Evolutionary conservation across 2,113 vertebrate species (phyloP).

Genomic region (Pogonocichla stellata): DNA sequence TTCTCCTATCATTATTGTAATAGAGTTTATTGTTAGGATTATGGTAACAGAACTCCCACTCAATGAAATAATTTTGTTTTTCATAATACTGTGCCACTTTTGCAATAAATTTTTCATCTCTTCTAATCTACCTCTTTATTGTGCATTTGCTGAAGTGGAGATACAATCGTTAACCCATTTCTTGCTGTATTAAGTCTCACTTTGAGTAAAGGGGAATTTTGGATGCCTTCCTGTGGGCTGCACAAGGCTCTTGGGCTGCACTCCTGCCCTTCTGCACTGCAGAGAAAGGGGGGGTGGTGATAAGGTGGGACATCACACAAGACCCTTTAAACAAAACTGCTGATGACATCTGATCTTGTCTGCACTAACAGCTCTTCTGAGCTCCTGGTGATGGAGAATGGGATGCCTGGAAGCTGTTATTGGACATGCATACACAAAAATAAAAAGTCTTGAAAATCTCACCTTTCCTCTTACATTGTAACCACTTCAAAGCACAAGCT

Average conservation of each 20-base stretch:
- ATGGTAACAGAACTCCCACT: constrained; percentile 45
- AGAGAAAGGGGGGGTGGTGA: background rate
- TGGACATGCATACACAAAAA: fast-evolving
- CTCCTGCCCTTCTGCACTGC: background rate
- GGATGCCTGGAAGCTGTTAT: background rate
- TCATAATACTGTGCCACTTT: constrained; percentile 42
- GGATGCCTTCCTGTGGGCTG: fast-evolving
- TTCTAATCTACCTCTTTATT: constrained; percentile 73
- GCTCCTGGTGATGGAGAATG: background rate
- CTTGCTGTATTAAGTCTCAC: background rate
- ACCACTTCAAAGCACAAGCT: background rate
- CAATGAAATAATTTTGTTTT: constrained; percentile 62
- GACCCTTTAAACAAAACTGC: background rate
- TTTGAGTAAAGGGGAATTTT: background rate
- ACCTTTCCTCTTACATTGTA: background rate
- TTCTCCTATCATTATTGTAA: constrained; percentile 77
- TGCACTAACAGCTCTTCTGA: background rate
- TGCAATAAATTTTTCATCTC: constrained; percentile 71
- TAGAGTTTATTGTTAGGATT: constrained; percentile 69
- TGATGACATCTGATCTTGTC: background rate
- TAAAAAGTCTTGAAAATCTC: background rate
- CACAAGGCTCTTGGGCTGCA: background rate
- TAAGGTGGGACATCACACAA: background rate
- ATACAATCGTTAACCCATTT: constrained; percentile 61
- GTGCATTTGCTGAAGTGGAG: constrained; percentile 49